Evolutionary conservation across 2,888 invertebrate genomes (phyloP).

Genomic region (Drosophila mimica): DNA sequence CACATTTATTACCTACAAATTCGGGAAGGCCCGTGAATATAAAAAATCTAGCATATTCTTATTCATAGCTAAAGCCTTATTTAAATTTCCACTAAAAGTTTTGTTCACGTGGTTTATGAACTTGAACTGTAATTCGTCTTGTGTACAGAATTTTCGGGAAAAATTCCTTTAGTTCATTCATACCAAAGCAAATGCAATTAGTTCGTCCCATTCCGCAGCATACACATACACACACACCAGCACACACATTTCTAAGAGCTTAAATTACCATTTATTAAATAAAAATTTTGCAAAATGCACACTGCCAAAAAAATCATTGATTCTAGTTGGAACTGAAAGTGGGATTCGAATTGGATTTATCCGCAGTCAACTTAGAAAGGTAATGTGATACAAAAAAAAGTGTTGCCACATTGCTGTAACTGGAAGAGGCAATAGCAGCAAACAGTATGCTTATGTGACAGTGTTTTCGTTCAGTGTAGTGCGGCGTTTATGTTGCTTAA

Average conservation of each 20-base stretch:
- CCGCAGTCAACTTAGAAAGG: not conserved
- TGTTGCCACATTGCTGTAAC: not conserved
- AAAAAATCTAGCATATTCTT: not conserved
- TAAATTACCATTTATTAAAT: constrained; percentile 39
- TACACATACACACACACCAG: not conserved
- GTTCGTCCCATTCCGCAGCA: constrained; percentile 1
- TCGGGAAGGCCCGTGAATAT: not conserved
- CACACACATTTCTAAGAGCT: constrained; percentile 5
- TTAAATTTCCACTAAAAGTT: not conserved
- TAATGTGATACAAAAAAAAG: not conserved
- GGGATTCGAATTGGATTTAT: not conserved
- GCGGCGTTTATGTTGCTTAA: constrained; percentile 33
- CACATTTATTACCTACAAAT: not conserved
- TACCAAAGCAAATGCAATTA: constrained; percentile 15
- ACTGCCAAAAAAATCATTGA: not conserved
- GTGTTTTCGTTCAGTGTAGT: constrained; percentile 28
- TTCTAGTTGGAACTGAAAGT: not conserved
- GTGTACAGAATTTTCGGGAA: constrained; percentile 13
- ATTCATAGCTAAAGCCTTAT: not conserved
- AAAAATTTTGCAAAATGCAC: constrained; percentile 5
- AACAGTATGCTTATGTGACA: not conserved
- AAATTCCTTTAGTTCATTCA: constrained; percentile 22
- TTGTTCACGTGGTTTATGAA: constrained; percentile 29
- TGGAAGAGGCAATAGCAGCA: not conserved
- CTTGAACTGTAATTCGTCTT: constrained; percentile 38